phyloP scores from a whole-genome alignment of 2,888 invertebrate species.

The Clanis bilineata region DNA sequence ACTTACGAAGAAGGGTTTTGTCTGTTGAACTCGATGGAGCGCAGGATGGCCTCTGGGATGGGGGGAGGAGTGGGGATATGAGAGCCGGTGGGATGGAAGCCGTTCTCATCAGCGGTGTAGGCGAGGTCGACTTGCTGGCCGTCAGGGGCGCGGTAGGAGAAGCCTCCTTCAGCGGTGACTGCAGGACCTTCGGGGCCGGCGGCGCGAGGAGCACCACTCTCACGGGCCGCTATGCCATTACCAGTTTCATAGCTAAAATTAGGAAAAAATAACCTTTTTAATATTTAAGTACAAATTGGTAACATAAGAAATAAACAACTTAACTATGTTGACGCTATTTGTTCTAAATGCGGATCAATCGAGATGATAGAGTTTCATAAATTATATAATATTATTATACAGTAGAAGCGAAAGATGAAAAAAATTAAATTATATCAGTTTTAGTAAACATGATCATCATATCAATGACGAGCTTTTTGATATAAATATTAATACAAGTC shows the following conservation, averaged over 20 bases:
- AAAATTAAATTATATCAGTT: no score
- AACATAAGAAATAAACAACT: no score
- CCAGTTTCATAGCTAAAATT: slow-evolving; percentile 80
- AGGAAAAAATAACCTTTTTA: no score
- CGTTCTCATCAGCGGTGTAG: slow-evolving; percentile 87
- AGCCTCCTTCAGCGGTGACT: slow-evolving; percentile 83
- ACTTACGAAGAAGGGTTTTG: slow-evolving; percentile 62
- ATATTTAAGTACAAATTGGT: no score
- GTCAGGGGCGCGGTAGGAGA: slow-evolving; percentile 85
- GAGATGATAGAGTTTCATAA: no score
- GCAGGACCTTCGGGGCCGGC: slow-evolving; percentile 70
- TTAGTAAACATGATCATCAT: no score
- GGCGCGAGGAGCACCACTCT: slow-evolving; percentile 78
- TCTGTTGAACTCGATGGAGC: slow-evolving; percentile 66
- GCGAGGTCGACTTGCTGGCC: slow-evolving; percentile 82
- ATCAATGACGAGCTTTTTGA: no score
- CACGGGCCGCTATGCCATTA: slow-evolving; percentile 83
- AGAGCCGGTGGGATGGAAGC: slow-evolving; percentile 83
- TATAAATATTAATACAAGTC: no score
- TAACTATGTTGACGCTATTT: no score
- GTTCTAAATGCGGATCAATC: no score
- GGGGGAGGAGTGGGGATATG: slow-evolving; percentile 83
- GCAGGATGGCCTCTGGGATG: slow-evolving; percentile 78
- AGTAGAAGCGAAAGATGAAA: no score
- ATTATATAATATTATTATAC: no score